These are phyloP conservation scores for Pan paniscus DNA, from an alignment of 2,113 vertebrate genomes.

Conservation along the genomic window DNA sequence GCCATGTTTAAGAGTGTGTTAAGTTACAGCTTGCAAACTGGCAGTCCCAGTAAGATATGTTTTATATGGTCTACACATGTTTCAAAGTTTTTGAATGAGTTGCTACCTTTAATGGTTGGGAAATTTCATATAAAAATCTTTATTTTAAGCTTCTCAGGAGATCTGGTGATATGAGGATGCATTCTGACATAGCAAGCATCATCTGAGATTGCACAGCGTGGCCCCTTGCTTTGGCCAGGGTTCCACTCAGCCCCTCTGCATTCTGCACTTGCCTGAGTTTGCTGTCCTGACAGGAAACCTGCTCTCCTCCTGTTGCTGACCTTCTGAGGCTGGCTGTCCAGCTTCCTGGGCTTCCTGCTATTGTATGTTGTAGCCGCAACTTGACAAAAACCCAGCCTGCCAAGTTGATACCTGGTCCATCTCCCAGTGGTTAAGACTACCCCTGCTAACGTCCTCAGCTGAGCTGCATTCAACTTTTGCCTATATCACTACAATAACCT, in stretches of 20 bases:
- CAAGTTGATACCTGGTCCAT: neutral
- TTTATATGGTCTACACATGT: neutral
- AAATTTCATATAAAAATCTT: neutral
- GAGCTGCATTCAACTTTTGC: neutral
- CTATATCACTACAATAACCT: neutral
- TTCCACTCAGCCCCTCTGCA: neutral
- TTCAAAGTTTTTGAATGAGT: neutral
- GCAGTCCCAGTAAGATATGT: too few species aligned
- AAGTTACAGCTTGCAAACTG: too few species aligned
- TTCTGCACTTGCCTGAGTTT: neutral
- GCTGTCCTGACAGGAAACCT: neutral
- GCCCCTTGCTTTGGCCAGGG: neutral
- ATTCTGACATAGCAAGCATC: neutral
- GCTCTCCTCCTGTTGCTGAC: too few species aligned
- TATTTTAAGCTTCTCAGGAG: neutral
- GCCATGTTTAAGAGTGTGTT: neutral
- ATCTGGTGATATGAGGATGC: too few species aligned
- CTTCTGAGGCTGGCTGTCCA: neutral
- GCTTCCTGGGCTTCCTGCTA: neutral
- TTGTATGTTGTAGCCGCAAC: neutral
- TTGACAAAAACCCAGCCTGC: neutral
- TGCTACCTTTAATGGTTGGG: neutral
- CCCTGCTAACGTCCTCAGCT: too few species aligned
- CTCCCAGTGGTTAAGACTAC: neutral
- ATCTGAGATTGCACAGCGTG: rapidly evolving